Evolutionary conservation across 2,888 invertebrate genomes (phyloP).

Genomic region (Drosophila suboccidentalis): DNA sequence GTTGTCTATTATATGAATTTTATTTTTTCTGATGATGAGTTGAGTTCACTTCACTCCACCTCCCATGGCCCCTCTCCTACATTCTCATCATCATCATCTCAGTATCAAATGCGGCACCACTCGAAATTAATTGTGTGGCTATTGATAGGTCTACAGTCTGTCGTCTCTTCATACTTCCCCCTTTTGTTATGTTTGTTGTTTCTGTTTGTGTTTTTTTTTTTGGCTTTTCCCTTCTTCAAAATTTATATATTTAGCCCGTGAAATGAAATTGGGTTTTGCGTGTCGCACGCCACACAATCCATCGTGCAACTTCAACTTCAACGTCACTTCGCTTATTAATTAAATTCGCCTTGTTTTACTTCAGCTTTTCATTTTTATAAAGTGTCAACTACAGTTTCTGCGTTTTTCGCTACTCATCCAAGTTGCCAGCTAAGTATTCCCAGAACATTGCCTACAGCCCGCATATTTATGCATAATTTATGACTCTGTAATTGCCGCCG

Average conservation of each 20-base stretch:
- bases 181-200: slow-evolving; percentile 42
- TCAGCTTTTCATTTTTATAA: slow-evolving; percentile 28
- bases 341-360: slow-evolving; percentile 45
- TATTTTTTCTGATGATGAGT: slow-evolving; percentile 32
- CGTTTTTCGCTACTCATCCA: slow-evolving; percentile 3
- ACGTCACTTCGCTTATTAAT: slow-evolving; percentile 46
- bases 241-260: slow-evolving; percentile 60
- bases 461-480: slow-evolving; percentile 66
- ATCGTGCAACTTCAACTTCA: slow-evolving; percentile 23
- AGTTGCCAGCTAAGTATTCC: neutral
- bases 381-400: slow-evolving; percentile 70
- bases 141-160: slow-evolving; percentile 67
- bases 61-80: neutral
- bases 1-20: slow-evolving; percentile 40
- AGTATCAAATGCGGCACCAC: slow-evolving; percentile 17
- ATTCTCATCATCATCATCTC: slow-evolving; percentile 4
- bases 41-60: slow-evolving; percentile 33
- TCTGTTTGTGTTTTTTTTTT: slow-evolving; percentile 36
- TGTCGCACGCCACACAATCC: slow-evolving; percentile 72
- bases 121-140: slow-evolving; percentile 70
- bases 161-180: slow-evolving; percentile 19
- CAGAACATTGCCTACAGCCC: slow-evolving; percentile 30
- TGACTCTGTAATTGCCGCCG: slow-evolving; percentile 58
- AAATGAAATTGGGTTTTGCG: slow-evolving; percentile 75
- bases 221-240: slow-evolving; percentile 47